These are phyloP conservation scores for Hyaena hyaena DNA, from an alignment of 2,113 vertebrate genomes.

Conservation along the genomic window DNA sequence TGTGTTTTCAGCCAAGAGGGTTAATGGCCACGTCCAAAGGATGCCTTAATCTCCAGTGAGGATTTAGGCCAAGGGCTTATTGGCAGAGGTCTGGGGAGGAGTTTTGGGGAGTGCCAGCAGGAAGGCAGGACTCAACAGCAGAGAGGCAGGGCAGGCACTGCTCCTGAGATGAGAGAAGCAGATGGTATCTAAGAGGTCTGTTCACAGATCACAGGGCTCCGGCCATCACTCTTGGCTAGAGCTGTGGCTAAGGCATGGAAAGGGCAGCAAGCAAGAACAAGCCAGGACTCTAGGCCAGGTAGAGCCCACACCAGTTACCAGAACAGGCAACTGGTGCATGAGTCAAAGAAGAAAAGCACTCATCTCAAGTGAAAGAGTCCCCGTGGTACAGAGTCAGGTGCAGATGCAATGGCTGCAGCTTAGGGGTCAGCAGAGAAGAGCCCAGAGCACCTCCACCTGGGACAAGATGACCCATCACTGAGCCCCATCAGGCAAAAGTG, in stretches of 20 bases:
- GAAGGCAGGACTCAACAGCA: neutral
- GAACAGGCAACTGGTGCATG: neutral
- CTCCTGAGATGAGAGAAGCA: neutral
- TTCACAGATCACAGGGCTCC: neutral
- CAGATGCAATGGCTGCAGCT: neutral
- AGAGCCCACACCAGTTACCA: neutral
- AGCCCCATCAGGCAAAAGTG: neutral
- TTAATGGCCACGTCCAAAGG: neutral
- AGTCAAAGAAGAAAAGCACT: neutral
- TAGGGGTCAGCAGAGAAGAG: neutral
- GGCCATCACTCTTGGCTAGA: neutral
- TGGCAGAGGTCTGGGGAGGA: conserved; percentile 21
- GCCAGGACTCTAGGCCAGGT: neutral
- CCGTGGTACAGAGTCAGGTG: neutral
- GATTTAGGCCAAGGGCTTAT: neutral
- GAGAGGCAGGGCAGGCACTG: neutral
- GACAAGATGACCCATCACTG: neutral
- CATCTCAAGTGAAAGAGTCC: neutral
- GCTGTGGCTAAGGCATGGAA: neutral
- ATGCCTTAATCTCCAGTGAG: neutral
- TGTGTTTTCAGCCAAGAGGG: neutral
- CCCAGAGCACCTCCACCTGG: neutral
- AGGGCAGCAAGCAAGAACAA: neutral
- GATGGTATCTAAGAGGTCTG: conserved; percentile 28
- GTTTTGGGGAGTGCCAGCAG: neutral